Evolutionary conservation across 2,888 invertebrate species (phyloP).

Genomic region (Dysmachus trigonus): DNA sequence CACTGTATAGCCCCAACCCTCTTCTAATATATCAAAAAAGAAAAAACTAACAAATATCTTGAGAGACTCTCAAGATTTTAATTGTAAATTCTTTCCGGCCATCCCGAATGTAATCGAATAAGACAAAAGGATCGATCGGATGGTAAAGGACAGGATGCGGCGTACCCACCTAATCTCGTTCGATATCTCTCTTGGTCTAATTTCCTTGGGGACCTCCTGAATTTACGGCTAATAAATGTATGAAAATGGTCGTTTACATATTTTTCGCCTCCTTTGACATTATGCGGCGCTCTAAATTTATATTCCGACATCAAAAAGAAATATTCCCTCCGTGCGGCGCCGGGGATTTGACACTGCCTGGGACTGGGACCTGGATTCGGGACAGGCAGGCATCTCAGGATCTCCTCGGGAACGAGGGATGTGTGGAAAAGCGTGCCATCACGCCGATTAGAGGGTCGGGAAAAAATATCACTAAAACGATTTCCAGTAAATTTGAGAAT

Average conservation of each 20-base stretch:
- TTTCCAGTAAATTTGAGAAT: slow-evolving; percentile 28
- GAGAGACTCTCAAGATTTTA: not conserved
- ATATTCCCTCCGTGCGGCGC: slow-evolving; percentile 9
- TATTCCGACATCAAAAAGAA: slow-evolving; percentile 41
- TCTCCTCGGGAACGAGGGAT: not conserved
- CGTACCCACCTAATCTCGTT: not conserved
- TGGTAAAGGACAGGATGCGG: not conserved
- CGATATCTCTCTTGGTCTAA: slow-evolving; percentile 36
- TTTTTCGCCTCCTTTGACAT: slow-evolving; percentile 39
- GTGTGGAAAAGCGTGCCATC: slow-evolving; percentile 1
- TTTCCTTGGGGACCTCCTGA: slow-evolving; percentile 47
- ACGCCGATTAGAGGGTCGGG: not conserved
- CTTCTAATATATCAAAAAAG: not conserved
- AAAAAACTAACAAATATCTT: slow-evolving; percentile 1
- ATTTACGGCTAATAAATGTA: slow-evolving; percentile 48
- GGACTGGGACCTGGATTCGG: not conserved
- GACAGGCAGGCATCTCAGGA: no score
- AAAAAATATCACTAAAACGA: slow-evolving; percentile 8
- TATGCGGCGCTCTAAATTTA: slow-evolving; percentile 32
- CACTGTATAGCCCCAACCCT: not conserved
- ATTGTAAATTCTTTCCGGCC: slow-evolving; percentile 15
- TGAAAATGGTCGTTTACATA: slow-evolving; percentile 46
- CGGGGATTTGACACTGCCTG: slow-evolving; percentile 28
- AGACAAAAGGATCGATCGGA: slow-evolving; percentile 20
- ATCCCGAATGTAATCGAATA: slow-evolving; percentile 7